Conservation (phyloP, 2,797 vertebrate species). For the Pangasius sanitwongsei region DNA sequence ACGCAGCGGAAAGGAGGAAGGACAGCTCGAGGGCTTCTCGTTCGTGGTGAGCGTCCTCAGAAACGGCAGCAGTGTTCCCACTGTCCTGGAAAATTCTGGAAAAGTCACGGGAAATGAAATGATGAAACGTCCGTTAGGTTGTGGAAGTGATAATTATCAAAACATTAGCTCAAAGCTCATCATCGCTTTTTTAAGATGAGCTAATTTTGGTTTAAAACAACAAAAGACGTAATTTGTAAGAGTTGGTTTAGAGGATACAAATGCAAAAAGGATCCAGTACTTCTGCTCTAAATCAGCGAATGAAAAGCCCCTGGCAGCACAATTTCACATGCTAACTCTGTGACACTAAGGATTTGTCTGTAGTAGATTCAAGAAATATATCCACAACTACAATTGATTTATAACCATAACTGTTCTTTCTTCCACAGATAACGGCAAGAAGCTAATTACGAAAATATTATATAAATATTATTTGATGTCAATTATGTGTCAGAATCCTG, state of each 20-base stretch:
- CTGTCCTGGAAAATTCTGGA: background rate
- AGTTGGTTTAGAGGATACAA: background rate
- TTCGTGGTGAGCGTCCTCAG: constrained; percentile 84
- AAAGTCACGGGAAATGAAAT: background rate
- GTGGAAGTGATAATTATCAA: background rate
- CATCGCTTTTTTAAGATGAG: background rate
- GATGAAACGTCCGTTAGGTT: background rate
- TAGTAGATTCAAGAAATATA: background rate
- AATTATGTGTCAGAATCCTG: background rate
- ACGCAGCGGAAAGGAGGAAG: constrained; percentile 78
- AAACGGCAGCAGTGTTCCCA: background rate
- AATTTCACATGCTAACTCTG: background rate
- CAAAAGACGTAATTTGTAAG: background rate
- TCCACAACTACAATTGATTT: background rate
- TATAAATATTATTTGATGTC: background rate
- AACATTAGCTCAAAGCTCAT: background rate
- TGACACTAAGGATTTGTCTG: background rate
- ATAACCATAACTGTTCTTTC: background rate
- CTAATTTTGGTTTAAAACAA: background rate
- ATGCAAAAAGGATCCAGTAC: background rate
- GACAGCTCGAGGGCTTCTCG: constrained; percentile 80
- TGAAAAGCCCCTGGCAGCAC: background rate
- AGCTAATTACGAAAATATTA: background rate
- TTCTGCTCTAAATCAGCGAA: background rate
- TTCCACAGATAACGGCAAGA: background rate